A percentile compares a stretch with the other conserved stretches of the same genome.
Conservation (phyloP, 1,140 invertebrate genomes). For the Vollenhovia emeryi region DNA sequence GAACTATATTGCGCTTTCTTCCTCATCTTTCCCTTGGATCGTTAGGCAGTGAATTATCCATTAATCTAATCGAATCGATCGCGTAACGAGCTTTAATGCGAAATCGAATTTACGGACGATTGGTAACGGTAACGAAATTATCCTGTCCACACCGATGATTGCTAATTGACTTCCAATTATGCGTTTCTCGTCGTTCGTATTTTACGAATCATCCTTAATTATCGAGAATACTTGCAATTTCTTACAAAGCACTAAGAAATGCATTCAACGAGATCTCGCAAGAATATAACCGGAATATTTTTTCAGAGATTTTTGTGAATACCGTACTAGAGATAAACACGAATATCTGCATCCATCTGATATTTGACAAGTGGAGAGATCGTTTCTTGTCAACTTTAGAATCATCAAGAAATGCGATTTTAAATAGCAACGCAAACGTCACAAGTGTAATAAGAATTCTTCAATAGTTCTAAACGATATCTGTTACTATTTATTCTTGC, state of each 20-base stretch:
- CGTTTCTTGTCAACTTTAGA: not conserved
- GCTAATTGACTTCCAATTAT: conserved; percentile 60
- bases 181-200: conserved; percentile 10
- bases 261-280: not conserved
- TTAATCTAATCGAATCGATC: conserved; percentile 79
- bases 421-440: conserved; percentile 43
- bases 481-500: conserved; percentile 60
- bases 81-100: conserved; percentile 77
- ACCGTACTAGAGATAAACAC: not conserved
- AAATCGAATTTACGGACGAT: conserved; percentile 78
- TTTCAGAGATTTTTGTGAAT: not conserved
- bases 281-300: not conserved
- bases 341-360: not conserved
- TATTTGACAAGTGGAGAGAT: not conserved
- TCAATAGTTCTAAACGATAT: conserved; percentile 71
- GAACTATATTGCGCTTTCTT: conserved; percentile 55
- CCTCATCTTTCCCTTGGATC: conserved; percentile 44
- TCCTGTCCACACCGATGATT: conserved; percentile 68
- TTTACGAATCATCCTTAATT: conserved; percentile 10
- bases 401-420: conserved; percentile 45
- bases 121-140: conserved; percentile 78
- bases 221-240: not conserved
- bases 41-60: conserved; percentile 61
- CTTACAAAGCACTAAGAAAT: not conserved
- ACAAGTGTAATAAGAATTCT: conserved; percentile 62